Evolutionary conservation across 2,888 invertebrate species (phyloP).

Genomic region (Parapristionchus giblindavisi): DNA sequence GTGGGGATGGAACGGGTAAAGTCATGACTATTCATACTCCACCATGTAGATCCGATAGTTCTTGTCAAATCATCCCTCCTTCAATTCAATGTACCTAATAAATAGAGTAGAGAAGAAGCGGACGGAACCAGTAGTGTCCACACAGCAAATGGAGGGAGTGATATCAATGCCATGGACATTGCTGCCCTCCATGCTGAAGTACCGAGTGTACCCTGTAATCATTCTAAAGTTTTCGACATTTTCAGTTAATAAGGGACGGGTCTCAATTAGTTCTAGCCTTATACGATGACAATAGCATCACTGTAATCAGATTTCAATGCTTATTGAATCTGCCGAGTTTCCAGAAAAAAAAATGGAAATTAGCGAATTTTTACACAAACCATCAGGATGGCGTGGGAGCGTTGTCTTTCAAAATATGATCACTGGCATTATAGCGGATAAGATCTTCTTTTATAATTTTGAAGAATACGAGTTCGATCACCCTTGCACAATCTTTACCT

Average conservation of each 20-base stretch:
- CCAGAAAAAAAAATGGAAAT: no score
- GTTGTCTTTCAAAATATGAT: no score
- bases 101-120: slow-evolving; percentile 30
- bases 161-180: slow-evolving; percentile 49
- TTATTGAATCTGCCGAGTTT: background rate
- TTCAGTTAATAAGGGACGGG: no score
- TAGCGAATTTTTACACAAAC: no score
- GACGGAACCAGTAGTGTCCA: slow-evolving; percentile 41
- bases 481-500: background rate
- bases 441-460: no score
- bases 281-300: no score
- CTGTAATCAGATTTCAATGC: background rate
- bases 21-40: no score
- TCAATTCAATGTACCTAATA: slow-evolving; percentile 23
- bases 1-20: no score
- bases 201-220: slow-evolving; percentile 50
- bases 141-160: slow-evolving; percentile 48
- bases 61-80: background rate
- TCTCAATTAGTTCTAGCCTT: no score
- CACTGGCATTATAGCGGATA: no score
- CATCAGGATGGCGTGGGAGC: no score
- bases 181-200: slow-evolving; percentile 56
- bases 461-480: background rate
- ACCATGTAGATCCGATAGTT: no score
- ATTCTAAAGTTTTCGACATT: background rate